Evolutionary conservation across 2,797 vertebrate genomes (phyloP).

Genomic region (Microcaecilia unicolor): DNA sequence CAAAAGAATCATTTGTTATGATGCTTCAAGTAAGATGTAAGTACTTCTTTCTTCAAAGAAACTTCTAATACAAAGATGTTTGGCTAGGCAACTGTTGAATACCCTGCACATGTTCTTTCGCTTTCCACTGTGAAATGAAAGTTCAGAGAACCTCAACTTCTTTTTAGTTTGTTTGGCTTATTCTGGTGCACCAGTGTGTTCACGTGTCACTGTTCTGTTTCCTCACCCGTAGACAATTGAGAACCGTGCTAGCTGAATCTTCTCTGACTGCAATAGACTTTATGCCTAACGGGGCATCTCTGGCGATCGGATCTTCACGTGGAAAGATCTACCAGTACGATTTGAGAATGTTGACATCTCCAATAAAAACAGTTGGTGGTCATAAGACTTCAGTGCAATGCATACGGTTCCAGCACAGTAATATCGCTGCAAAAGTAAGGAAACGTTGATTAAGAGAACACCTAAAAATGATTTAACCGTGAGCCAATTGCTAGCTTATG

Average conservation of each 20-base stretch:
- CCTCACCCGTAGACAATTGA: constrained; percentile 61
- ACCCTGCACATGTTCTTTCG: too few relatives aligned
- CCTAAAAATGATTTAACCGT: too few relatives aligned
- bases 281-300: constrained; percentile 80
- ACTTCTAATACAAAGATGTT: too few relatives aligned
- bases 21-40: constrained; percentile 90
- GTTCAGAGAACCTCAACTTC: too few relatives aligned
- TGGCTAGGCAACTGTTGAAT: too few relatives aligned
- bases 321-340: constrained; percentile 92
- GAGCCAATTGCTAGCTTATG: too few relatives aligned
- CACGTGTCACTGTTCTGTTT: background rate
- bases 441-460: too few relatives aligned
- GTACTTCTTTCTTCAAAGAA: constrained; percentile 21
- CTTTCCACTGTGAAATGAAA: too few relatives aligned
- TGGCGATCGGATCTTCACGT: constrained; percentile 84
- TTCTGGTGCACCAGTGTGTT: background rate
- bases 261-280: constrained; percentile 90
- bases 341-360: constrained; percentile 80
- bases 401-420: constrained; percentile 75
- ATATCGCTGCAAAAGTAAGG: constrained; percentile 47
- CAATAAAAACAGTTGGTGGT: constrained; percentile 69
- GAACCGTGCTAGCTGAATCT: constrained; percentile 73
- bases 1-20: constrained; percentile 94
- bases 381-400: constrained; percentile 90
- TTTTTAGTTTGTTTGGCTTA: background rate